phyloP scores from a whole-genome alignment of 23 tunicate species.

The Phallusia fumigata region DNA sequence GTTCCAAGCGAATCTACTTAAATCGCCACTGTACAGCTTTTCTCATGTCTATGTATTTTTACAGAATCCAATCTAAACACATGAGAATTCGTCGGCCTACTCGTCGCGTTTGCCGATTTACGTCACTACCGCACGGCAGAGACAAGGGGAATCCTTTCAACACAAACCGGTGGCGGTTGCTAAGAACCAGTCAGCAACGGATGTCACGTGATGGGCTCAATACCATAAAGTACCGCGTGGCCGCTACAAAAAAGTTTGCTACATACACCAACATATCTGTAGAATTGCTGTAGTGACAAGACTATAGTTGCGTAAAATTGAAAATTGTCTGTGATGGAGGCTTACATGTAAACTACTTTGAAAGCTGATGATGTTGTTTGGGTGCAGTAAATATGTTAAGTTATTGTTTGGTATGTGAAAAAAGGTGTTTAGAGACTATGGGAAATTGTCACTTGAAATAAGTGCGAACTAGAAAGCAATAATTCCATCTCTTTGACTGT shows the following conservation, averaged over 20 bases:
- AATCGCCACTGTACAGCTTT: no score
- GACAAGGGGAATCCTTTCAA: slow-evolving; percentile 28
- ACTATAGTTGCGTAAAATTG: neutral
- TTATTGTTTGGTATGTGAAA: no score
- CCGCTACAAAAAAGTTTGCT: neutral
- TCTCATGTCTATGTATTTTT: no score
- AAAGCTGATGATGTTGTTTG: no score
- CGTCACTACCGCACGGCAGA: slow-evolving; percentile 30
- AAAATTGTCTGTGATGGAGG: no score
- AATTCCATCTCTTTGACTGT: no score
- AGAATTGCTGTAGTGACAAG: neutral
- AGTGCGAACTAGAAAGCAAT: no score
- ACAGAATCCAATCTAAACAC: slow-evolving; percentile 12
- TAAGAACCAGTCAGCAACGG: neutral
- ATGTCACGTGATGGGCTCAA: slow-evolving; percentile 33
- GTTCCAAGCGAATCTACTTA: no score
- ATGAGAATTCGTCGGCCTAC: slow-evolving; percentile 31
- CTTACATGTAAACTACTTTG: no score
- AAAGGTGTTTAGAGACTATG: no score
- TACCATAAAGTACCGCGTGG: slow-evolving; percentile 6
- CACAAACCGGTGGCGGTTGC: slow-evolving; percentile 6
- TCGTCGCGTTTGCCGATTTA: slow-evolving; percentile 29
- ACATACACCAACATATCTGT: neutral
- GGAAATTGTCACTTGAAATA: no score
- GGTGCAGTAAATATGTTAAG: no score